Evolutionary conservation across 2,888 invertebrate genomes (phyloP).

Genomic region (Parthenolecanium corni): DNA sequence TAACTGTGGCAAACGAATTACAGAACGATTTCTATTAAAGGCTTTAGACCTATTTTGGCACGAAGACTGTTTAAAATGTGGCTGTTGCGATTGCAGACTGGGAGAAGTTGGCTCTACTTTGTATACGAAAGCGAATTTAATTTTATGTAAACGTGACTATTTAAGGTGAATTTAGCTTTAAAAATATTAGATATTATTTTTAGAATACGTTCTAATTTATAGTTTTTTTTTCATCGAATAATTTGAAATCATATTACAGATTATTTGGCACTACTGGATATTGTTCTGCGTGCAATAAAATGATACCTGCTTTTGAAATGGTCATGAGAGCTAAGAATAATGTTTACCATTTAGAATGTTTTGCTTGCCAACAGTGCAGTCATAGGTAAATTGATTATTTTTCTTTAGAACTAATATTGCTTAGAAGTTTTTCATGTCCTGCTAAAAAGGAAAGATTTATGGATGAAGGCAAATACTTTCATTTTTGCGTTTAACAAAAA

Average conservation of each 20-base stretch:
- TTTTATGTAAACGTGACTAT: constrained; percentile 91
- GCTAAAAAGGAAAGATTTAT: too few species aligned
- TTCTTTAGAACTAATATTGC: not conserved
- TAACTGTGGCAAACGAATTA: constrained; percentile 75
- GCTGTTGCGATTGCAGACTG: constrained; percentile 91
- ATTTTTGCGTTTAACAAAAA: too few species aligned
- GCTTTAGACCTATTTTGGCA: constrained; percentile 93
- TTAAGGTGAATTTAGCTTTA: constrained; percentile 59
- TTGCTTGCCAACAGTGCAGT: constrained; percentile 88
- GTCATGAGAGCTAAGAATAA: constrained; percentile 87
- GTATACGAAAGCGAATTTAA: constrained; percentile 88
- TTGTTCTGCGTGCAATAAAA: constrained; percentile 84
- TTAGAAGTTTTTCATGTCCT: too few species aligned
- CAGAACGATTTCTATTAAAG: constrained; percentile 71
- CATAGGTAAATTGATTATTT: constrained; percentile 55
- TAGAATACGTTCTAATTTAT: too few species aligned
- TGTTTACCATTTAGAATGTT: constrained; percentile 88
- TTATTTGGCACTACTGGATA: constrained; percentile 82
- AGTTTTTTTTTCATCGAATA: too few species aligned
- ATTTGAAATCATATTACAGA: too few species aligned
- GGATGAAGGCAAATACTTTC: too few species aligned
- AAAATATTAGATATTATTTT: too few species aligned
- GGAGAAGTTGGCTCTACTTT: constrained; percentile 93
- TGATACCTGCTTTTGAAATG: constrained; percentile 90
- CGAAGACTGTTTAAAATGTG: constrained; percentile 94